A percentile compares a stretch with the other conserved stretches of the same genome.
Conservation (phyloP, 2,113 vertebrate genomes). For the Lepidothrix coronata region DNA sequence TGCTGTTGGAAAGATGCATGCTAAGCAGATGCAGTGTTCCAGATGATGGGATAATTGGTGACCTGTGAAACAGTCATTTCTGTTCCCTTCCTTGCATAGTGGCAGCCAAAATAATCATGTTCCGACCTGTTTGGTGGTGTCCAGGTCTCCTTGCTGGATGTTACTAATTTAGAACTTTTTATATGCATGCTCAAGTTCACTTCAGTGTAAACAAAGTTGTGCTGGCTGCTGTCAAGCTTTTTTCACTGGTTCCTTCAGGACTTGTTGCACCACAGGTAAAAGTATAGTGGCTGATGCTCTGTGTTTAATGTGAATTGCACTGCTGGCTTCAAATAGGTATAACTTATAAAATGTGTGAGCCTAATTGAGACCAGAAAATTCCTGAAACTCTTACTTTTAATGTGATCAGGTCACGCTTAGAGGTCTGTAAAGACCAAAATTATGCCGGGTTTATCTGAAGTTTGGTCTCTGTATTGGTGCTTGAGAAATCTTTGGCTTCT, state of each 20-base stretch:
- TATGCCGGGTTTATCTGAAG: neutral
- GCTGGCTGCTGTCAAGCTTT: neutral
- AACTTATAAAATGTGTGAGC: neutral
- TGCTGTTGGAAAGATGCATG: neutral
- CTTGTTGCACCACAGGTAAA: neutral
- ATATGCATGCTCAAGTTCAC: neutral
- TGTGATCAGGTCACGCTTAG: neutral
- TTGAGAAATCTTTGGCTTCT: neutral
- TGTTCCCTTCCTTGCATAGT: neutral
- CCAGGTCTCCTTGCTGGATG: neutral
- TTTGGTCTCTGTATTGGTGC: neutral
- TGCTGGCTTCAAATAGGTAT: neutral
- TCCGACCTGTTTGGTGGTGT: neutral
- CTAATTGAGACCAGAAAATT: neutral
- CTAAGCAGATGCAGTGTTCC: neutral
- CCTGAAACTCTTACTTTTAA: neutral
- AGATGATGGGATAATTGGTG: slow-evolving; percentile 5
- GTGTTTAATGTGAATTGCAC: neutral
- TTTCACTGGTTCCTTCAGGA: neutral
- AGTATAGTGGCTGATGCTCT: neutral
- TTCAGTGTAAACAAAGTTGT: neutral
- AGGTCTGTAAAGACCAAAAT: neutral
- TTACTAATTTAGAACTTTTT: neutral
- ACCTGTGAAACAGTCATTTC: neutral
- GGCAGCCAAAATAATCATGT: neutral